Conservation (phyloP, 2,113 vertebrate species). For the Cettia cetti region DNA sequence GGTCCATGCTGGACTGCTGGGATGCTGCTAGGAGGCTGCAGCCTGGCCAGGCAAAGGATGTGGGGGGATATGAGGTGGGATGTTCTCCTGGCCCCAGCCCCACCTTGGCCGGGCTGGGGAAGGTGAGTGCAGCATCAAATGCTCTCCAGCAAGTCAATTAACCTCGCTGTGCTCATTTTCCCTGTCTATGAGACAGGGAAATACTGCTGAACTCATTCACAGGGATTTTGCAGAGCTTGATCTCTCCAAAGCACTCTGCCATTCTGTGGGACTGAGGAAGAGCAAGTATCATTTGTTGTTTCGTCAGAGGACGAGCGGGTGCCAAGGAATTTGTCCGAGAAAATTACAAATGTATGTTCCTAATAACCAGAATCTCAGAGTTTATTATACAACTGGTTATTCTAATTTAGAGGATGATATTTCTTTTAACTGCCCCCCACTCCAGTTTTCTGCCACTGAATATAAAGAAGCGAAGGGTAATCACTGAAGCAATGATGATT, state of each 20-base stretch:
- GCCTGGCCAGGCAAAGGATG: neutral
- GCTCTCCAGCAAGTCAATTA: constrained; percentile 17
- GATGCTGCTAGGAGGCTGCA: neutral
- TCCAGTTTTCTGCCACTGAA: neutral
- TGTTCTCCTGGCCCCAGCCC: accelerated
- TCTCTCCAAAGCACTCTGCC: neutral
- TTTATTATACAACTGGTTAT: neutral
- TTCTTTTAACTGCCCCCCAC: neutral
- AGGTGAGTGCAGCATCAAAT: neutral
- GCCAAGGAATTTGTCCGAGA: constrained; percentile 8
- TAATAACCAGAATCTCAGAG: neutral
- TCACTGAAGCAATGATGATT: constrained; percentile 60
- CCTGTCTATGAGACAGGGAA: neutral
- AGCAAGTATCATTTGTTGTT: neutral
- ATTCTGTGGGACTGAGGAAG: neutral
- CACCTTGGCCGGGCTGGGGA: neutral
- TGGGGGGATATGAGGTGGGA: neutral
- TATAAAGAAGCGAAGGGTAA: constrained; percentile 52
- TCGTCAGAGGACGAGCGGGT: neutral
- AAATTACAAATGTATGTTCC: neutral
- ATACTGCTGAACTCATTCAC: neutral
- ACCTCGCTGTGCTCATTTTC: neutral
- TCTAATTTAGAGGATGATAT: neutral
- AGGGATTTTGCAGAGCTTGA: neutral
- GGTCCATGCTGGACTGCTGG: neutral